A percentile compares a stretch with the other conserved stretches of the same genome.
Conservation (phyloP, 1,140 invertebrate genomes). For the Geopemphigus sp. region DNA sequence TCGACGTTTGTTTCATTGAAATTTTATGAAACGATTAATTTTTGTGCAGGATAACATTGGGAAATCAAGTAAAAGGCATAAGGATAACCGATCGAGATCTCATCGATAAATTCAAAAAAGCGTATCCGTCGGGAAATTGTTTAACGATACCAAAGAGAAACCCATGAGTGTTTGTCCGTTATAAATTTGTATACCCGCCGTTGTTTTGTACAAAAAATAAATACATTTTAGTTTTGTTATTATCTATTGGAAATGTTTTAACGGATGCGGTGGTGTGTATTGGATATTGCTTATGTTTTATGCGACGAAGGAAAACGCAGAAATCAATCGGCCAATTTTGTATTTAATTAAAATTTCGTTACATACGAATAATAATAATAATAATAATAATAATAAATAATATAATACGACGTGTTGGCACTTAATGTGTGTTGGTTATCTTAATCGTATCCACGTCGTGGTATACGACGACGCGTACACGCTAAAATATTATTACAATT, state of each 20-base stretch:
- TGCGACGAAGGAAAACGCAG: background rate
- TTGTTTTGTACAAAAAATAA: too few species aligned
- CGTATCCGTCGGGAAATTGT: constrained; percentile 91
- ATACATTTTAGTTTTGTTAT: background rate
- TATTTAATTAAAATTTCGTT: constrained; percentile 18
- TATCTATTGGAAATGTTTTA: background rate
- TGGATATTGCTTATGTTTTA: background rate
- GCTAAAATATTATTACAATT: background rate
- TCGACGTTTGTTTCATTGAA: background rate
- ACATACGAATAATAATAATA: background rate
- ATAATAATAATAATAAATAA: constrained; percentile 8
- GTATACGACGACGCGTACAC: background rate
- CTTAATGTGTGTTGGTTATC: constrained; percentile 1
- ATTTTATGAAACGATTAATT: background rate
- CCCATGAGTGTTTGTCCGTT: background rate
- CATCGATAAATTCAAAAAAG: constrained; percentile 82
- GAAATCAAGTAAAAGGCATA: constrained; percentile 94
- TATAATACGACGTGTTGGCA: constrained; percentile 10
- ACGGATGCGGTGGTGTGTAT: background rate
- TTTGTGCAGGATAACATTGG: constrained; percentile 76
- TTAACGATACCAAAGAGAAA: constrained; percentile 61
- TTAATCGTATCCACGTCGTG: background rate
- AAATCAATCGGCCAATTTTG: background rate
- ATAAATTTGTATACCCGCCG: background rate
- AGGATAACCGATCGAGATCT: constrained; percentile 88